Percentiles rank a stretch among this genome's conserved stretches.
phyloP scores from a whole-genome alignment of 2,113 vertebrate genomes.

The Hypocryptadius cinnamomeus region DNA sequence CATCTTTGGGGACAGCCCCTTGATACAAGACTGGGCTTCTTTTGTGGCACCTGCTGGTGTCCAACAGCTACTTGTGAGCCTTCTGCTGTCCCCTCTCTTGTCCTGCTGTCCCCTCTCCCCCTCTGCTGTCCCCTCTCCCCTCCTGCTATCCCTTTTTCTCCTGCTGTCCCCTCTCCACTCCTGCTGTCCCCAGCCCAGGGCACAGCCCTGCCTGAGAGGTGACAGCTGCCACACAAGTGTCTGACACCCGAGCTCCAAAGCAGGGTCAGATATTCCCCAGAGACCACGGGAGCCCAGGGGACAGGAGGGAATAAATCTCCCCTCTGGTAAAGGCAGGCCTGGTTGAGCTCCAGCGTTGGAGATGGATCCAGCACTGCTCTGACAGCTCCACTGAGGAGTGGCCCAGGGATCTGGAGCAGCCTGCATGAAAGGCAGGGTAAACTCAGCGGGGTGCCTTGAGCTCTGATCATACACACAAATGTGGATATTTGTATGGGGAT shows the following conservation, averaged over 20 bases:
- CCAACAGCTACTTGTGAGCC: rapidly evolving
- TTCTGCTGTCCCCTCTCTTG: not conserved
- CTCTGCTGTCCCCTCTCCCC: not conserved
- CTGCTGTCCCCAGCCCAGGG: not conserved
- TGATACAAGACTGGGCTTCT: not conserved
- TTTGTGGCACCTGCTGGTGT: not conserved
- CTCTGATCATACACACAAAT: not conserved
- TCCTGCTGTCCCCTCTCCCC: not conserved
- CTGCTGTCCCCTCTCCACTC: not conserved
- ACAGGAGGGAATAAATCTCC: not conserved
- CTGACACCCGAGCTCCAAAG: not conserved
- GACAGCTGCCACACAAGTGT: not conserved
- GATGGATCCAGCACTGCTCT: not conserved
- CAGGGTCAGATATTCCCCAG: not conserved
- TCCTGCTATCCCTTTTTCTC: not conserved
- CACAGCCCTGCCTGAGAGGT: not conserved
- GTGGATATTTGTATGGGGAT: not conserved
- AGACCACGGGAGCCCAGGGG: not conserved
- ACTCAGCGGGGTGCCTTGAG: rapidly evolving
- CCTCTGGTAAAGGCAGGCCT: rapidly evolving
- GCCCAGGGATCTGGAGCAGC: not conserved
- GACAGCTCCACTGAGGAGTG: not conserved
- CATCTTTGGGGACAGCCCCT: not conserved
- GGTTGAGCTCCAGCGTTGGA: not conserved
- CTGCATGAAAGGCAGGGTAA: not conserved